These are phyloP conservation scores for Sphenodon punctatus DNA, from an alignment of 2,797 vertebrate species.

Conservation along the genomic window DNA sequence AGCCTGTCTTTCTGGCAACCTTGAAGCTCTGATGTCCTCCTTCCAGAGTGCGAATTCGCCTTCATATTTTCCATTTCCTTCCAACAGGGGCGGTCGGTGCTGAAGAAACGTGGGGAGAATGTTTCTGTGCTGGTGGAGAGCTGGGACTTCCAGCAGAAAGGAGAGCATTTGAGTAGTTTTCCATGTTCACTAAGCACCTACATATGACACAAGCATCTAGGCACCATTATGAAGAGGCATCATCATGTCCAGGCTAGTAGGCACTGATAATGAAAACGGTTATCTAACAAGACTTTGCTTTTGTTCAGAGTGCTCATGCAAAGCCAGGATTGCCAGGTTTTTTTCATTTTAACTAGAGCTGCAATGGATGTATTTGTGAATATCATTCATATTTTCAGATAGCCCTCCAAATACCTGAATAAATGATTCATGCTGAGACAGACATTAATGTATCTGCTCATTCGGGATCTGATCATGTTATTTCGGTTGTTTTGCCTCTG, in stretches of 20 bases:
- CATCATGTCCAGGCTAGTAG: background rate
- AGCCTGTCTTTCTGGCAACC: background rate
- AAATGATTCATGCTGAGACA: too few species aligned
- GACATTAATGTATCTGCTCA: too few species aligned
- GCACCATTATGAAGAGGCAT: background rate
- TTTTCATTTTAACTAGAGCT: too few species aligned
- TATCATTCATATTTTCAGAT: too few species aligned
- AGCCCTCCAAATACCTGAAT: too few species aligned
- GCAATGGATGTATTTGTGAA: too few species aligned
- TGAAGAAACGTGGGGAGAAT: background rate
- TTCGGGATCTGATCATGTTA: too few species aligned
- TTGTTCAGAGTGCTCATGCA: background rate
- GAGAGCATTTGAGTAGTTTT: background rate
- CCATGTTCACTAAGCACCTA: fast-evolving
- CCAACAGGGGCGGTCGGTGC: background rate
- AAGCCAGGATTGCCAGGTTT: too few species aligned
- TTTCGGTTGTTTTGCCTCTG: too few species aligned
- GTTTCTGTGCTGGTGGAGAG: background rate
- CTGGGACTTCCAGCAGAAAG: background rate
- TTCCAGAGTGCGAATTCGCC: background rate
- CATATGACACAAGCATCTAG: background rate
- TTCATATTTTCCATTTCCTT: background rate
- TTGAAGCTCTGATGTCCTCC: background rate
- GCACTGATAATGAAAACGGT: background rate
- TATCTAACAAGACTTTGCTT: too few species aligned